A percentile compares a stretch with the other conserved stretches of the same genome.
phyloP scores from a whole-genome alignment of 92 coral and sea anemone species.

The Palythoa caribaeorum region DNA sequence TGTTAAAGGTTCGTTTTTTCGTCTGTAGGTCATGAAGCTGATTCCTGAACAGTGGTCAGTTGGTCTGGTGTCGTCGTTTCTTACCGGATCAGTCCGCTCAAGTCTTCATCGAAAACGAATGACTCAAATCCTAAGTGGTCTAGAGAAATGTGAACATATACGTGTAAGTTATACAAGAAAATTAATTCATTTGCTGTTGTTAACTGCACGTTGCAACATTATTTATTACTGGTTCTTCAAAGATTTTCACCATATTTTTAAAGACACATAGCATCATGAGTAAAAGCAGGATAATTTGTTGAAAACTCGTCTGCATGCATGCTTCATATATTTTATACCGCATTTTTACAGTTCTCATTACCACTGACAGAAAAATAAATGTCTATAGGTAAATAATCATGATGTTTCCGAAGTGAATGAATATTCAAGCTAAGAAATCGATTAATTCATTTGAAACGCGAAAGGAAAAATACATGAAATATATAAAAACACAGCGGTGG shows the following conservation, averaged over 20 bases:
- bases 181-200: not conserved
- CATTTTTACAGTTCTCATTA: no score
- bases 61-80: constrained; percentile 87
- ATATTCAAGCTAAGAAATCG: no score
- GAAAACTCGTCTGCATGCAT: no score
- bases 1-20: not conserved
- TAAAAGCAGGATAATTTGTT: not conserved
- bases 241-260: not conserved
- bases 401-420: no score
- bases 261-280: not conserved
- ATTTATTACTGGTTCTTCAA: not conserved
- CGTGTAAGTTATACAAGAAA: constrained; percentile 61
- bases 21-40: constrained; percentile 77
- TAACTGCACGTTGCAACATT: not conserved
- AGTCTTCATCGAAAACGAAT: constrained; percentile 88
- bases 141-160: constrained; percentile 78
- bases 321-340: no score
- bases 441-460: no score
- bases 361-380: no score
- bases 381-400: no score
- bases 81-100: constrained; percentile 89
- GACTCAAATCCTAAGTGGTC: constrained; percentile 65
- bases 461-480: no score
- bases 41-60: constrained; percentile 98
- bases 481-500: no score